Evolutionary conservation across 2,797 vertebrate species (phyloP).

Genomic region (Bufotes viridis): DNA sequence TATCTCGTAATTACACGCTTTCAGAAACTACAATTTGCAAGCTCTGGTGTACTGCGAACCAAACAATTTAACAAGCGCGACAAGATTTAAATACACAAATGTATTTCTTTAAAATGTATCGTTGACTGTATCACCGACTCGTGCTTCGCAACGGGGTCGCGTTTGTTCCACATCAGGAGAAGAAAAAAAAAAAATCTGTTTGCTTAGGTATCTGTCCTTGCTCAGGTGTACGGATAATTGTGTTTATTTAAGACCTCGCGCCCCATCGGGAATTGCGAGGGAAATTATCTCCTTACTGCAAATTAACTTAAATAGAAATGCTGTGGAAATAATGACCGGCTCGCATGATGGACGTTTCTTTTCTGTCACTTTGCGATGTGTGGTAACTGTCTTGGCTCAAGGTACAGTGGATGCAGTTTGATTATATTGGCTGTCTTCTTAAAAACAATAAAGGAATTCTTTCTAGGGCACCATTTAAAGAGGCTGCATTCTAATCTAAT

Average conservation of each 20-base stretch:
- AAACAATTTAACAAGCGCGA: slow-evolving; percentile 27
- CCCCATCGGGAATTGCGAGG: background rate
- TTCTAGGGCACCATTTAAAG: too few species aligned
- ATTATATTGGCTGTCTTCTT: too few species aligned
- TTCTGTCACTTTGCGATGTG: background rate
- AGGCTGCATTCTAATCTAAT: too few species aligned
- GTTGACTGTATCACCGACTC: background rate
- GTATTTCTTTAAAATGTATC: slow-evolving; percentile 16
- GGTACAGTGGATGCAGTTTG: background rate
- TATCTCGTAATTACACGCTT: slow-evolving; percentile 46
- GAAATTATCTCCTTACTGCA: slow-evolving; percentile 10
- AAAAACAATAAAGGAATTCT: too few species aligned
- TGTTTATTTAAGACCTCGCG: background rate
- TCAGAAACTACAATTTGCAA: slow-evolving; percentile 45
- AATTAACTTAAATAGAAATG: background rate
- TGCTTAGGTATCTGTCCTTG: slow-evolving; percentile 6
- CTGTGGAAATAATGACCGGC: background rate
- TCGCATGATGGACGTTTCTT: background rate
- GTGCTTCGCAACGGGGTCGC: background rate
- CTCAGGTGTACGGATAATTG: slow-evolving; percentile 44
- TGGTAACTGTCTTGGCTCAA: background rate
- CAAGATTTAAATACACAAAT: slow-evolving; percentile 41
- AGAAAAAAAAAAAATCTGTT: background rate
- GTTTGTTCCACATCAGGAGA: slow-evolving; percentile 6
- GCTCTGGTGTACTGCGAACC: slow-evolving; percentile 25